Evolutionary conservation across 1,140 invertebrate genomes (phyloP).

Genomic region (Drosophila athabasca): DNA sequence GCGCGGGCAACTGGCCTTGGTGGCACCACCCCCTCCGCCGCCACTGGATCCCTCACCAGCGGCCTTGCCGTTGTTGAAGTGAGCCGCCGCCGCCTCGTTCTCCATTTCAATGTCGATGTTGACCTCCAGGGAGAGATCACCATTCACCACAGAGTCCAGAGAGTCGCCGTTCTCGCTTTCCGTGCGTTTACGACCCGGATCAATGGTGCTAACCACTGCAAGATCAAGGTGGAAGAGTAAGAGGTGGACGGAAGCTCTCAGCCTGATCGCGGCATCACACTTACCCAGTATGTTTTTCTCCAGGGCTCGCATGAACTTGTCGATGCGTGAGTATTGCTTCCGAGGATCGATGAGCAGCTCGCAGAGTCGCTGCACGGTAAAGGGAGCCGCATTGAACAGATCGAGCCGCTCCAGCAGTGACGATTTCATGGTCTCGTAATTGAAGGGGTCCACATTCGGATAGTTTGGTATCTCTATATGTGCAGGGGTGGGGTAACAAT

Average conservation of each 20-base stretch:
- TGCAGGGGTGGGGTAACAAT: neutral
- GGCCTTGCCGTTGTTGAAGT: slow-evolving; percentile 84
- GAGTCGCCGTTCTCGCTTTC: slow-evolving; percentile 89
- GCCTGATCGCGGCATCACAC: neutral
- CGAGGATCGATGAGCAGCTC: slow-evolving; percentile 95
- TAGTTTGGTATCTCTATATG: slow-evolving; percentile 88
- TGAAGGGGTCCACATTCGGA: slow-evolving; percentile 95
- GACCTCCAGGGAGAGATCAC: slow-evolving; percentile 86
- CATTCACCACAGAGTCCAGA: slow-evolving; percentile 86
- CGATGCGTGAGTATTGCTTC: slow-evolving; percentile 97
- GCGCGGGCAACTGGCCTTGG: slow-evolving; percentile 58
- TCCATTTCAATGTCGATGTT: slow-evolving; percentile 89
- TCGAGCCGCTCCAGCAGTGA: slow-evolving; percentile 93
- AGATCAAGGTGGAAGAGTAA: neutral
- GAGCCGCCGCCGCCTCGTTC: slow-evolving; percentile 83
- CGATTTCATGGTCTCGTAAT: slow-evolving; percentile 94
- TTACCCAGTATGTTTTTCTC: slow-evolving; percentile 94
- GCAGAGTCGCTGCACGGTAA: slow-evolving; percentile 97
- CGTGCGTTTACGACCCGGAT: slow-evolving; percentile 88
- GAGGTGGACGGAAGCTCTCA: neutral
- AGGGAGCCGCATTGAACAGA: slow-evolving; percentile 94
- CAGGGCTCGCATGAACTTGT: slow-evolving; percentile 97
- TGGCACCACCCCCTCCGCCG: neutral
- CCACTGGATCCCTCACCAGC: slow-evolving; percentile 29
- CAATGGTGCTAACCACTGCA: slow-evolving; percentile 95